A percentile compares a stretch with the other conserved stretches of the same genome.
Conservation (phyloP, 2,888 invertebrate genomes). For the Craniophora ligustri region DNA sequence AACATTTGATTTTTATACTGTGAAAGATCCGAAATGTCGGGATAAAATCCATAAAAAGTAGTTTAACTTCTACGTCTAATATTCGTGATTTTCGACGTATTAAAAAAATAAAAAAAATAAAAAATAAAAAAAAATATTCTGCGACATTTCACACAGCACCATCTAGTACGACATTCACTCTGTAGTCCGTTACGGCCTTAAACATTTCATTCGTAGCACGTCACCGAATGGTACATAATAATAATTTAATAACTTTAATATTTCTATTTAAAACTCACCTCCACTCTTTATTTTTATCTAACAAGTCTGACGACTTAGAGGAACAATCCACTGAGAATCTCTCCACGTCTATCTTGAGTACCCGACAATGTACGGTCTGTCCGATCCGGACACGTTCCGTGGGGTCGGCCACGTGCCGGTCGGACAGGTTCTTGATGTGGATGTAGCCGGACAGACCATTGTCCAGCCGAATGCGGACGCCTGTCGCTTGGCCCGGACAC, state of each 20-base stretch:
- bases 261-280: conserved; percentile 78
- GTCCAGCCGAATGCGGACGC: conserved; percentile 96
- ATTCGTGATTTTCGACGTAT: too few relatives aligned
- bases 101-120: too few relatives aligned
- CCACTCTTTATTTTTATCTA: conserved; percentile 97
- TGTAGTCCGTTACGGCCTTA: too few relatives aligned
- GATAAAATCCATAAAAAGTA: too few relatives aligned
- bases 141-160: too few relatives aligned
- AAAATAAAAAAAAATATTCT: too few relatives aligned
- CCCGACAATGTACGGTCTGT: conserved; percentile 95
- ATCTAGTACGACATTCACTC: too few relatives aligned
- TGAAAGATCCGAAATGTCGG: too few relatives aligned
- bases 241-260: too few relatives aligned
- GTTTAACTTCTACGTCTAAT: too few relatives aligned
- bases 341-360: conserved; percentile 98
- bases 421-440: conserved; percentile 97
- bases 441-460: conserved; percentile 98
- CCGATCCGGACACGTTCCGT: conserved; percentile 96
- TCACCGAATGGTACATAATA: too few relatives aligned
- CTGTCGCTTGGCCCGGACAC: conserved; percentile 98
- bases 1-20: neutral
- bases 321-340: conserved; percentile 98
- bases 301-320: conserved; percentile 96
- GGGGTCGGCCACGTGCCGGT: conserved; percentile 97
- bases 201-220: too few relatives aligned